Evolutionary conservation across 2,888 invertebrate species (phyloP).

Genomic region (Portevinia maculata): DNA sequence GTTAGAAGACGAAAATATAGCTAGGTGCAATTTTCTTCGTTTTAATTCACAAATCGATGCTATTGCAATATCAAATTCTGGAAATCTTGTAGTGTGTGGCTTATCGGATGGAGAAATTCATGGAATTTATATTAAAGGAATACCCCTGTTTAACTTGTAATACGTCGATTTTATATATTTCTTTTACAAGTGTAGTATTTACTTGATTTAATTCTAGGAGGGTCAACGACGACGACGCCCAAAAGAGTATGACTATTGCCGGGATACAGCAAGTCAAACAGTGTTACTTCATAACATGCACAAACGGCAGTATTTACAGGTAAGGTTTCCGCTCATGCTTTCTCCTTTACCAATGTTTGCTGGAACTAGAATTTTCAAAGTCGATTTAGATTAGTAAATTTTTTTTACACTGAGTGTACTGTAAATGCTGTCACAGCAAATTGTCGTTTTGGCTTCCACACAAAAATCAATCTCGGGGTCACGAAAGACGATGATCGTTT

Average conservation of each 20-base stretch:
- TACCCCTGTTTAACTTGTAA: constrained; percentile 79
- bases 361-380: no score
- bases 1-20: constrained; percentile 80
- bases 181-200: not conserved
- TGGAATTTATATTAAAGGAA: constrained; percentile 81
- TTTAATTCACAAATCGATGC: constrained; percentile 80
- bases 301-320: constrained; percentile 81
- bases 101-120: constrained; percentile 81
- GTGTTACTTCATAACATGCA: constrained; percentile 79
- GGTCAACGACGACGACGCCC: constrained; percentile 79
- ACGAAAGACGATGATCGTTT: no score
- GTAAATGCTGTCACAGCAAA: no score
- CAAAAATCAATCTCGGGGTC: no score
- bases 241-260: constrained; percentile 77
- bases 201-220: constrained; percentile 49
- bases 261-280: constrained; percentile 78
- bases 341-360: no score
- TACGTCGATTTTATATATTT: not conserved
- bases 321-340: no score
- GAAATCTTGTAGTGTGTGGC: constrained; percentile 81
- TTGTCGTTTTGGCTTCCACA: no score
- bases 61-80: constrained; percentile 79
- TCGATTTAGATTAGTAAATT: no score
- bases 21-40: constrained; percentile 79
- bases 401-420: no score